Evolutionary conservation across 2,113 vertebrate species (phyloP).

Genomic region (Nothobranchius kuhntae): DNA sequence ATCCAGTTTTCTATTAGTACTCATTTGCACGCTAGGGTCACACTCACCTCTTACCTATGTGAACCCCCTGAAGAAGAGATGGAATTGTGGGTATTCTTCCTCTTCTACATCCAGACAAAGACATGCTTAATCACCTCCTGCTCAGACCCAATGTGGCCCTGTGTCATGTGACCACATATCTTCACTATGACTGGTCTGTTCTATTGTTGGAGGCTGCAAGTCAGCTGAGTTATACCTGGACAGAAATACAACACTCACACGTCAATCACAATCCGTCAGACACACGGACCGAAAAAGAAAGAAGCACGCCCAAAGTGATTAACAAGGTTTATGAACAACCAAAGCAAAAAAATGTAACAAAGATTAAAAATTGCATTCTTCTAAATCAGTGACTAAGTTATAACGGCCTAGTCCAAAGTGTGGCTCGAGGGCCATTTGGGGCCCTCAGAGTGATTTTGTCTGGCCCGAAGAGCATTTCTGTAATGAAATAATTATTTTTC

Average conservation of each 20-base stretch:
- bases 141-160: constrained; percentile 50
- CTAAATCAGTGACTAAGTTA: too few species aligned
- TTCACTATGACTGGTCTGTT: constrained; percentile 60
- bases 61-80: constrained; percentile 34
- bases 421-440: too few species aligned
- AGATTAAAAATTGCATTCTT: too few species aligned
- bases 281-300: constrained; percentile 2
- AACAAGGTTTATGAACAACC: too few species aligned
- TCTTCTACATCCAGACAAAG: constrained; percentile 56
- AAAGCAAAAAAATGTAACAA: too few species aligned
- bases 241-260: constrained; percentile 38
- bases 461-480: too few species aligned
- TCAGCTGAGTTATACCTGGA: constrained; percentile 52
- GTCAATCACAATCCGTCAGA: constrained; percentile 3
- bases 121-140: constrained; percentile 53
- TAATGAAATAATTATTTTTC: too few species aligned
- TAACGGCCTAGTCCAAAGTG: too few species aligned
- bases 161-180: constrained; percentile 57
- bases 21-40: constrained; percentile 1
- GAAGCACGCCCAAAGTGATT: neutral
- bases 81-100: constrained; percentile 44
- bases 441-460: too few species aligned
- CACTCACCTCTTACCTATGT: constrained; percentile 48
- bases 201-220: constrained; percentile 73
- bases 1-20: neutral